Percentiles rank a stretch among this genome's conserved stretches.
Evolutionary conservation across 2,888 invertebrate species (phyloP).

Genomic region (Dicyrtomina minuta): DNA sequence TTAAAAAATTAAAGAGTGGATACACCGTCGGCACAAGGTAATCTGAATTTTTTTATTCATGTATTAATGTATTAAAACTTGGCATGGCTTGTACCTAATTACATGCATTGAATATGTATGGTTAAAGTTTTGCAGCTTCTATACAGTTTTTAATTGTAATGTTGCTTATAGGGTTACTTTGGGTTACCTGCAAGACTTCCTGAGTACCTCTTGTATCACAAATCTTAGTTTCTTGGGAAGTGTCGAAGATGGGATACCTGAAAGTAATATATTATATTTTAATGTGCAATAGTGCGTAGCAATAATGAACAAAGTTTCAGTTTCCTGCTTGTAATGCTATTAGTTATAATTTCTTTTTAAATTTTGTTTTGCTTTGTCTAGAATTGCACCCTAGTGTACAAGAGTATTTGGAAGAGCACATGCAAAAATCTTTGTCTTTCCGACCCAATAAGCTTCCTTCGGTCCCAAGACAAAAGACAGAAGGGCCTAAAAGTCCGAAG

Average conservation of each 20-base stretch:
- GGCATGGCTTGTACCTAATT: too few species aligned
- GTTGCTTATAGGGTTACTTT: conserved; percentile 73
- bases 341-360: too few species aligned
- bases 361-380: too few species aligned
- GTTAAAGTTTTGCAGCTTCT: too few species aligned
- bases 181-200: conserved; percentile 90
- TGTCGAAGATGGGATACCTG: conserved; percentile 87
- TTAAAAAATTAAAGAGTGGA: conserved; percentile 96
- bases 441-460: conserved; percentile 61
- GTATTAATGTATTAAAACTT: too few species aligned
- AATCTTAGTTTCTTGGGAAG: conserved; percentile 93
- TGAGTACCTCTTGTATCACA: conserved; percentile 96
- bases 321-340: too few species aligned
- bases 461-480: conserved; percentile 37
- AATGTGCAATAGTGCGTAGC: conserved; percentile 12
- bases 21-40: conserved; percentile 94
- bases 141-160: too few species aligned
- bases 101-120: too few species aligned
- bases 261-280: conserved; percentile 53
- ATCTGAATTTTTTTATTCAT: too few species aligned
- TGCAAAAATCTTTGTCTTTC: conserved; percentile 75
- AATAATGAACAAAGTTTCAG: too few species aligned
- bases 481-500: conserved; percentile 29
- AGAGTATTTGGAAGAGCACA: conserved; percentile 81
- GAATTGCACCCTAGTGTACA: conserved; percentile 79